These are phyloP conservation scores for Dryocosmus kuriphilus DNA, from an alignment of 2,888 invertebrate species.

Conservation along the genomic window DNA sequence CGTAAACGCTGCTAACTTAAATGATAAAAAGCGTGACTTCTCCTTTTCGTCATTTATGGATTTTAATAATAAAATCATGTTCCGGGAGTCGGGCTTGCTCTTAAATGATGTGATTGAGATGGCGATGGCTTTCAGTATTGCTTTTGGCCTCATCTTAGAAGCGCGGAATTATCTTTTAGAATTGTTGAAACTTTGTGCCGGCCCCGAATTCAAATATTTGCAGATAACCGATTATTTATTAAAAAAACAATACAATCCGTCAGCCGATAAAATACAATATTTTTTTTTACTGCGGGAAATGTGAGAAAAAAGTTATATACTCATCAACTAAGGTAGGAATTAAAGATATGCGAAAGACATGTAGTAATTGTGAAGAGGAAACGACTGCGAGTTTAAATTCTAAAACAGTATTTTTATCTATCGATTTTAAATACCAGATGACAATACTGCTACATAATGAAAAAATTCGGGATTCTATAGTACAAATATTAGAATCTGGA, in stretches of 20 bases:
- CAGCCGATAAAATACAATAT: constrained; percentile 17
- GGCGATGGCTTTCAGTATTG: constrained; percentile 27
- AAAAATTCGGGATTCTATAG: too few relatives aligned
- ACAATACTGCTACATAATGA: constrained; percentile 1
- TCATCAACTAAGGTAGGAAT: not conserved
- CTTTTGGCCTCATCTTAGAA: constrained; percentile 37
- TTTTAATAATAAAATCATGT: constrained; percentile 6
- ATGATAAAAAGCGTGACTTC: too few relatives aligned
- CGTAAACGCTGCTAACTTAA: too few relatives aligned
- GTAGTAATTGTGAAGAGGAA: constrained; percentile 4
- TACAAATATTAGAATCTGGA: too few relatives aligned
- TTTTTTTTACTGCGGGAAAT: constrained; percentile 45
- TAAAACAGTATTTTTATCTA: constrained; percentile 29
- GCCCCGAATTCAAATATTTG: constrained; percentile 35
- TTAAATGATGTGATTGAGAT: constrained; percentile 38
- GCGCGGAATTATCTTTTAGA: constrained; percentile 31
- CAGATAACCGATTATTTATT: constrained; percentile 37
- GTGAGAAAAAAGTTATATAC: constrained; percentile 24
- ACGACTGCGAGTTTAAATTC: not conserved
- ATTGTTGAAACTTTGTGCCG: constrained; percentile 45
- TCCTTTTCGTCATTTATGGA: too few relatives aligned
- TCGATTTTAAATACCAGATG: constrained; percentile 40
- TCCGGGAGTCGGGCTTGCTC: constrained; percentile 29
- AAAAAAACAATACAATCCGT: constrained; percentile 13
- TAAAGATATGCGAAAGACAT: not conserved